Percentiles rank a stretch among this genome's conserved stretches.
phyloP scores from a whole-genome alignment of 2,113 vertebrate genomes.

The Cryptomyrus ogoouensis region DNA sequence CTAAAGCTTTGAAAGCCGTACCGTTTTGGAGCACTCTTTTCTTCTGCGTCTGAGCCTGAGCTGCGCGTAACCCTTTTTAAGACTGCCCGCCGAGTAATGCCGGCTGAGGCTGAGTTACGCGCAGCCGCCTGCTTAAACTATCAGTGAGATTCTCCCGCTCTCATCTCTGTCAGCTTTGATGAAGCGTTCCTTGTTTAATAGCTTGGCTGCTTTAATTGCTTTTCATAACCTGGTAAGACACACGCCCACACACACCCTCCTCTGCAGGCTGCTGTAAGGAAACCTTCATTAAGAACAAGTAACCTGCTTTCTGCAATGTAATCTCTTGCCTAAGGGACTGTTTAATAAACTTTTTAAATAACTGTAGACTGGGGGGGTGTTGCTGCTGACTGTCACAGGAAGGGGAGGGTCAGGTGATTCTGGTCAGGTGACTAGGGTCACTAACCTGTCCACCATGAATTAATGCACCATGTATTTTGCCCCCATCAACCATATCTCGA shows the following conservation, averaged over 20 bases:
- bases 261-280: background rate
- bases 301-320: background rate
- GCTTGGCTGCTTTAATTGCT: background rate
- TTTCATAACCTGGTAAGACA: background rate
- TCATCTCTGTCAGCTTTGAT: background rate
- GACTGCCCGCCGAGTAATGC: background rate
- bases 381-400: background rate
- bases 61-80: background rate
- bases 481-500: background rate
- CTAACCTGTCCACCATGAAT: background rate
- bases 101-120: background rate
- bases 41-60: background rate
- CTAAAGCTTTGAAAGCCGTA: background rate
- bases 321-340: background rate
- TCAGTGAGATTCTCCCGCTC: background rate
- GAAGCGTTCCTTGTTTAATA: background rate
- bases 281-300: background rate
- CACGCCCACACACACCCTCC: background rate
- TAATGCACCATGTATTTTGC: background rate
- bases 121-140: background rate
- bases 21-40: background rate
- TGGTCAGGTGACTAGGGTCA: background rate
- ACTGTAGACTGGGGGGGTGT: background rate
- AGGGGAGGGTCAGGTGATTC: background rate
- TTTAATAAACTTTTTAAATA: background rate